A percentile compares a stretch with the other conserved stretches of the same genome.
phyloP scores from a whole-genome alignment of 2,113 vertebrate genomes.

The Indri indri region DNA sequence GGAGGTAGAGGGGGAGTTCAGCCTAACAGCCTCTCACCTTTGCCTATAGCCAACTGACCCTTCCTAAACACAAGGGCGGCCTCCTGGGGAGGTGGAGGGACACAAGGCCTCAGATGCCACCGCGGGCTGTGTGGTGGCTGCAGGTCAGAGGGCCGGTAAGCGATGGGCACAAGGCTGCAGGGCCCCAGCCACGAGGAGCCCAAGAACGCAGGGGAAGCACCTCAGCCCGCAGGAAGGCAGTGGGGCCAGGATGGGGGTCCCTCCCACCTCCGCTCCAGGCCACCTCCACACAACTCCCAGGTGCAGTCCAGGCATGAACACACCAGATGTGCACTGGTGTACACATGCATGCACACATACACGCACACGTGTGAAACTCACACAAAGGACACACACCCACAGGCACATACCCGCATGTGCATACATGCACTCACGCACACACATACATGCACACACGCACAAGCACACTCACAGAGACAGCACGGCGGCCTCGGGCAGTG shows the following conservation, averaged over 20 bases:
- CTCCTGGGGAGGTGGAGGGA: not conserved
- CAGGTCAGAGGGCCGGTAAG: fast-evolving
- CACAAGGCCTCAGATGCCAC: constrained; percentile 40
- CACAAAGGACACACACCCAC: not conserved
- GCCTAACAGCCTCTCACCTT: not conserved
- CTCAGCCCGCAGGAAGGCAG: constrained; percentile 66
- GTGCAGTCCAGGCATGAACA: not conserved
- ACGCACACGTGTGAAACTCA: too few relatives aligned
- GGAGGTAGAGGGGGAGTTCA: not conserved
- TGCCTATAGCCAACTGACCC: not conserved
- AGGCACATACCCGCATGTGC: not conserved
- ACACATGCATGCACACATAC: too few relatives aligned
- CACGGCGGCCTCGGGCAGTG: not conserved
- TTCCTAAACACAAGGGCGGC: not conserved
- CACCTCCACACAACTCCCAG: constrained; percentile 67
- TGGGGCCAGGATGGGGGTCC: constrained; percentile 23
- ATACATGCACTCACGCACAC: not conserved
- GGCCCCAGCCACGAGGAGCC: not conserved
- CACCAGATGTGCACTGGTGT: not conserved
- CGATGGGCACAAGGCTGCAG: not conserved
- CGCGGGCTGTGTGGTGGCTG: not conserved
- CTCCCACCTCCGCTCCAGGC: constrained; percentile 73
- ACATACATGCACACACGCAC: not conserved
- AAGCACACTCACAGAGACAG: not conserved
- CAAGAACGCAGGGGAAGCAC: constrained; percentile 38